Base-by-base conservation (phyloP, 1,140 invertebrate genomes). In the Tetramorium parvispinum region DNA sequence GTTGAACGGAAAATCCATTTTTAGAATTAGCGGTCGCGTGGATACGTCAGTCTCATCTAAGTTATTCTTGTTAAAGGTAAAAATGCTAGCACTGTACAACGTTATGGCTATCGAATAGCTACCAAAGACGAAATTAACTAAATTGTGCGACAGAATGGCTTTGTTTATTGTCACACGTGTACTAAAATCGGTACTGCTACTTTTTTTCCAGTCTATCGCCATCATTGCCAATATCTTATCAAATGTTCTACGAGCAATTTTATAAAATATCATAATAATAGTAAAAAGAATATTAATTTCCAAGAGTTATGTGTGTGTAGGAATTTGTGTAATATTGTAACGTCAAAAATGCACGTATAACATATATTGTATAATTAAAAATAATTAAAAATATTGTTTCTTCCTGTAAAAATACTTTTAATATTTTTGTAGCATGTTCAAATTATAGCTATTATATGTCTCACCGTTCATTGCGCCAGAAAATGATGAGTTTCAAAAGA, bases 1-100 rank as follows among this genome's bases (percentile, higher is more conserved):
- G 8, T 86, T 27, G 0, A 86, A 86, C 18, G 85, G 87, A 10
- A 88, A 75, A 57, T 73, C 57, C 85, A 88, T 88, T 24, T 27
- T 81, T 4, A 88, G 18, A 16, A 88, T 37, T 11, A 86, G 53
- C 10, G 53, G 61, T 11, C 68, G 70, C 24, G 0, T 24, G 1
- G 27, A 32, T 37, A 43, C n/a, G 21, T 59, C 37, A 46, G 21
- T 18, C 2, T 27, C 24, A 8, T 43, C 46, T n/a, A 65, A 8
- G 40, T 85, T 49, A 49, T 1, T 43, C 1, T n/a, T 10, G 21
- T 6, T 40, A 3, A 61, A 57, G 0, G 21, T 51, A 7, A 88
- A 46, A 2, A 27, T 11, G 27, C 18, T 40, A 5, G 16, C 21
- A 0, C 6, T n/a, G 11, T 53, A 61, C 18, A 83, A 46, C 3